Percentiles rank a stretch among this genome's conserved stretches.
Conservation (phyloP, 2,888 invertebrate species). For the Cabera pusaria region DNA sequence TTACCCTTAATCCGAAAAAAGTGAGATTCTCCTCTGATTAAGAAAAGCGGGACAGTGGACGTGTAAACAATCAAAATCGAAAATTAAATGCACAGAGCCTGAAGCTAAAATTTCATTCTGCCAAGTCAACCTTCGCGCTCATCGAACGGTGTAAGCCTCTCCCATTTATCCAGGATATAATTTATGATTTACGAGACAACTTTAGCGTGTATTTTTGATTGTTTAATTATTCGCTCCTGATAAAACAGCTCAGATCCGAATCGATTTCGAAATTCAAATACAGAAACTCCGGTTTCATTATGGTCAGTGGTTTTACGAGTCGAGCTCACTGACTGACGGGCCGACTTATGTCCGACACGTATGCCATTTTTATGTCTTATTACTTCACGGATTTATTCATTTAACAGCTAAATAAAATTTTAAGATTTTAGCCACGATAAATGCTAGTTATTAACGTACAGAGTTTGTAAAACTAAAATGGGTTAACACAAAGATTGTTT, state of each 20-base stretch:
- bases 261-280: constrained; percentile 50
- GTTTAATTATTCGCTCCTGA: constrained; percentile 57
- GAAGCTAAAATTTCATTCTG: no score
- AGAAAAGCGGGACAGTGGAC: no score
- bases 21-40: no score
- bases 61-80: no score
- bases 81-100: no score
- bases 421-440: constrained; percentile 10
- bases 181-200: constrained; percentile 58
- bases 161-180: constrained; percentile 37
- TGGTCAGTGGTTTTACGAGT: constrained; percentile 28
- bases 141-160: constrained; percentile 27
- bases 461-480: no score
- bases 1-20: no score
- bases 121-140: no score
- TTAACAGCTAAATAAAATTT: constrained; percentile 9
- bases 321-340: constrained; percentile 15
- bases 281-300: constrained; percentile 42
- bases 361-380: constrained; percentile 19
- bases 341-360: constrained; percentile 16
- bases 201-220: constrained; percentile 51
- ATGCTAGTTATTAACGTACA: constrained; percentile 5
- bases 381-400: constrained; percentile 17
- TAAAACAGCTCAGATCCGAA: constrained; percentile 44
- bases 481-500: no score